phyloP scores from a whole-genome alignment of 2,888 invertebrate genomes.

The Drosophila greeni region DNA sequence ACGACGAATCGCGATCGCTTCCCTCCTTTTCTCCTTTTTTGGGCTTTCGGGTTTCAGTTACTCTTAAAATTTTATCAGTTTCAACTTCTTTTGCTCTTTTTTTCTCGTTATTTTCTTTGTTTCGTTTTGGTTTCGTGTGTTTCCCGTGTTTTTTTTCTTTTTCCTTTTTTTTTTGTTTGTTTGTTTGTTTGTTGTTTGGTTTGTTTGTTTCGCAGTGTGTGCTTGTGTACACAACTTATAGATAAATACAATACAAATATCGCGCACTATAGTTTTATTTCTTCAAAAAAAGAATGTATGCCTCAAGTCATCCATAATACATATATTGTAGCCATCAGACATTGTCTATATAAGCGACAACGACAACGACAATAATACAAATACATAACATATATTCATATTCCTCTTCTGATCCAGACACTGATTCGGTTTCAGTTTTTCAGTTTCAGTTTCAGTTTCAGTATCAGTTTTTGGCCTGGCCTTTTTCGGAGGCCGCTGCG shows the following conservation, averaged over 20 bases:
- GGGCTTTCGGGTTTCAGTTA: conserved; percentile 50
- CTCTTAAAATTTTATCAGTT: conserved; percentile 67
- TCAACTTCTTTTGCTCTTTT: conserved; percentile 60
- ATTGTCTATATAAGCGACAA: conserved; percentile 44
- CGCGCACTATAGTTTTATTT: conserved; percentile 65
- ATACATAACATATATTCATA: conserved; percentile 50
- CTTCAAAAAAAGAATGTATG: conserved; percentile 71
- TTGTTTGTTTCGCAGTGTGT: conserved; percentile 39
- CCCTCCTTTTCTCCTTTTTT: conserved; percentile 2
- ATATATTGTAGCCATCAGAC: conserved; percentile 58
- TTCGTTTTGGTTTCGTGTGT: conserved; percentile 43
- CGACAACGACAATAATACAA: conserved; percentile 59
- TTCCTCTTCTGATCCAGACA: conserved; percentile 32
- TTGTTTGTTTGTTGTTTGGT: conserved; percentile 44
- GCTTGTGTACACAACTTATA: conserved; percentile 60
- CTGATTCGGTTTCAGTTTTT: conserved; percentile 16
- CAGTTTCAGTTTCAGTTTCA: conserved; percentile 31
- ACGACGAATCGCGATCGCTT: conserved; percentile 29
- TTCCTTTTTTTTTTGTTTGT: conserved; percentile 25
- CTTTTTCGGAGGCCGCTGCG: conserved; percentile 29
- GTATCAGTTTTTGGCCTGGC: conserved; percentile 38
- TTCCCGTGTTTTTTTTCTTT: conserved; percentile 38
- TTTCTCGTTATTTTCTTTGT: conserved; percentile 37
- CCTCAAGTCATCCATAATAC: conserved; percentile 78
- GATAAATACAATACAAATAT: conserved; percentile 71